Evolutionary conservation across 35 echinoderm and acorn worm species (phyloP).

Genomic region (Chiridota heheva): DNA sequence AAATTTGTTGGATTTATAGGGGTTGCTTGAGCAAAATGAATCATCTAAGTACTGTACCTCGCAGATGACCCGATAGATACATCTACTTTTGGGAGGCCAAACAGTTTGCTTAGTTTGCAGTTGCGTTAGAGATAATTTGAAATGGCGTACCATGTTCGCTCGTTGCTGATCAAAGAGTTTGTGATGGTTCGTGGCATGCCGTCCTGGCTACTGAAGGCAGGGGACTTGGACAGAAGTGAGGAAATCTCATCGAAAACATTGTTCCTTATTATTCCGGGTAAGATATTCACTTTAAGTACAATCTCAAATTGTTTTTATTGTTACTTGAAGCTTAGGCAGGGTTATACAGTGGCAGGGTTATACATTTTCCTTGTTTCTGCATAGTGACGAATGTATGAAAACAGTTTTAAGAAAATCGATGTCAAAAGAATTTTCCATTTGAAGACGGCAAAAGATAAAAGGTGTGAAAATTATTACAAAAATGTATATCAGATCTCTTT

Average conservation of each 20-base stretch:
- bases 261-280: conserved; percentile 45
- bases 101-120: neutral
- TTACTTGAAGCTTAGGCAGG: neutral
- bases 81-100: too few relatives aligned
- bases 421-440: too few relatives aligned
- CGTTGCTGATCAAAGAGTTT: conserved; percentile 21
- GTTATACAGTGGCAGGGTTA: neutral
- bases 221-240: neutral
- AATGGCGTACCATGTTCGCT: neutral
- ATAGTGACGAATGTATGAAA: neutral
- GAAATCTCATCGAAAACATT: neutral
- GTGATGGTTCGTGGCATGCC: conserved; percentile 33
- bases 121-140: neutral
- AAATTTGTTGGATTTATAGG: too few relatives aligned
- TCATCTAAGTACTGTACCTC: too few relatives aligned
- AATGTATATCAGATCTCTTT: too few relatives aligned
- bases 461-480: too few relatives aligned
- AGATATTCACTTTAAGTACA: neutral
- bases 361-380: neutral
- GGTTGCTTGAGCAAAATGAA: too few relatives aligned
- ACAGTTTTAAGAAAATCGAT: too few relatives aligned
- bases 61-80: too few relatives aligned
- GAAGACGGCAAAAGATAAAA: too few relatives aligned
- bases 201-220: conserved; percentile 28
- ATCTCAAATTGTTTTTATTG: neutral